Base-by-base conservation (phyloP, 1,140 invertebrate genomes). In the Pseudomyrmex sp. region DNA sequence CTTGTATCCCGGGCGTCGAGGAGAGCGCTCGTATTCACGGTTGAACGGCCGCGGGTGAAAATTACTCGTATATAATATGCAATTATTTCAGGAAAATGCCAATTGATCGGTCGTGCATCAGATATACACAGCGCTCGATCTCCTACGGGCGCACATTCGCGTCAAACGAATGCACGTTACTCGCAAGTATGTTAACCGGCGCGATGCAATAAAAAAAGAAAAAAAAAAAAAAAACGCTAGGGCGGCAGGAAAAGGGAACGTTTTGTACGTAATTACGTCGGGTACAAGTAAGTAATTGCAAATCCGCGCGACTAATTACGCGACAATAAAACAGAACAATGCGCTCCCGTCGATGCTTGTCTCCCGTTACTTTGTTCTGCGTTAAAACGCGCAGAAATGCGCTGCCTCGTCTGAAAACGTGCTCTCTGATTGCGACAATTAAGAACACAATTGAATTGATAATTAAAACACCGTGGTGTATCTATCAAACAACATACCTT, bases 61-160 rank as follows among this genome's bases (percentile, higher is more conserved):
- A 88, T 83, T 85, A 80, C 83, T 85, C 73, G 54, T 18, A 62
- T 61, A 75, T 70, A 89, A 89, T 88, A 26, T 88, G 59, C 85
- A 89, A 89, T 89, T 89, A 89, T 89, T 83, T 80, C 72, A 85
- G 87, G 62, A 79, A 89, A 89, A 89, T 89, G 80, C 84, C 87
- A 88, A 89, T 89, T 89, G 84, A 83, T 88, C 88, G 85, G 69
- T 76, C 86, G 86, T 85, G 63, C 87, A 88, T 88, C 87, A 87
- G 87, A 88, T 85, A 82, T 35, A 7, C 35, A 1, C 26, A 56
- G 62, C 44, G 69, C 75, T 35, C 65, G 68, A 48, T 88, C 82
- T 59, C 58, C 48, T 18, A 18, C 18, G 70, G 56, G 77, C 58
- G 66, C 83, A 77, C 85, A 62, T 63, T 87, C 46, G 52, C 15